A percentile compares a stretch with the other conserved stretches of the same genome.
Evolutionary conservation across 1,140 invertebrate species (phyloP).

Genomic region (Drosophila malerkotliana): DNA sequence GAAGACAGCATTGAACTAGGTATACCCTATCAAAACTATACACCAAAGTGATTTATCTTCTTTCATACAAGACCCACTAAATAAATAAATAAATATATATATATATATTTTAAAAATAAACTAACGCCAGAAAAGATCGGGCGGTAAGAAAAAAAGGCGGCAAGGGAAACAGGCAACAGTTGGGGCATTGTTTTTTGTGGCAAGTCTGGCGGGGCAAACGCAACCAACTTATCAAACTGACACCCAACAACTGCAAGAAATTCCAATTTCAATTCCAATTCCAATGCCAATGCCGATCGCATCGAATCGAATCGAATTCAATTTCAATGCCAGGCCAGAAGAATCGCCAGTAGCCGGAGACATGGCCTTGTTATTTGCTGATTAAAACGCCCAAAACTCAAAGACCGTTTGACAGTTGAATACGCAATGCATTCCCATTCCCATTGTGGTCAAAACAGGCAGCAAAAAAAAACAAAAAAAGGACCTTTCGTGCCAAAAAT

Average conservation of each 20-base stretch:
- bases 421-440: slow-evolving; percentile 29
- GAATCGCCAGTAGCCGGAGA: slow-evolving; percentile 4
- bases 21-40: not conserved
- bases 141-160: not conserved
- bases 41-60: too few relatives aligned
- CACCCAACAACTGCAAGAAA: slow-evolving; percentile 76
- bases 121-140: slow-evolving; percentile 33
- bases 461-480: not conserved
- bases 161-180: not conserved
- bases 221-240: slow-evolving; percentile 71
- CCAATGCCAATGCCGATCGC: slow-evolving; percentile 47
- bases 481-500: slow-evolving; percentile 64
- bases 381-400: slow-evolving; percentile 66
- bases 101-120: not conserved
- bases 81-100: not conserved
- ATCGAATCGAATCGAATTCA: not conserved
- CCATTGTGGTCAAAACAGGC: slow-evolving; percentile 32
- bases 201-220: slow-evolving; percentile 2
- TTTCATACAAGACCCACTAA: not conserved
- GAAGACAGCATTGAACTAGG: not conserved
- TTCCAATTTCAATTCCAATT: slow-evolving; percentile 67
- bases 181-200: slow-evolving; percentile 35
- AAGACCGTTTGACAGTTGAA: slow-evolving; percentile 49
- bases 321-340: slow-evolving; percentile 4
- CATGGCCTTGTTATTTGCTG: slow-evolving; percentile 59